A percentile compares a stretch with the other conserved stretches of the same genome.
These are phyloP conservation scores for Zoroaster sp. DNA, from an alignment of 53 echinoderm and acorn worm species.

Conservation along the genomic window DNA sequence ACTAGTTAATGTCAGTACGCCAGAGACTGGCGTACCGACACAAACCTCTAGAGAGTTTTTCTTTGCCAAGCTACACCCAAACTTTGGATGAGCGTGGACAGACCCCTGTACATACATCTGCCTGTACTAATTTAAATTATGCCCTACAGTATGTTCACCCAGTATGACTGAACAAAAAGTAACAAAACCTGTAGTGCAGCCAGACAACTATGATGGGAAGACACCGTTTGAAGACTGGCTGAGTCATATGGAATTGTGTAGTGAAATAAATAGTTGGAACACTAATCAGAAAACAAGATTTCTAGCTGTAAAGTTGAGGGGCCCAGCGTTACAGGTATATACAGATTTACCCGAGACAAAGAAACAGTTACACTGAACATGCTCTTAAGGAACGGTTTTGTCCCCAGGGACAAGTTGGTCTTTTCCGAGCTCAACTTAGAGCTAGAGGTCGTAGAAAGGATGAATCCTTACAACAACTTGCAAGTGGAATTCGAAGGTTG, in stretches of 20 bases:
- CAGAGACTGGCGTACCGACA: no score
- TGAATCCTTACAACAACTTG: slow-evolving; percentile 13
- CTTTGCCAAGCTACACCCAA: no score
- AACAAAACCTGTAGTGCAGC: neutral
- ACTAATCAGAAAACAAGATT: neutral
- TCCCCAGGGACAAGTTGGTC: slow-evolving; percentile 6
- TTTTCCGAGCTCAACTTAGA: slow-evolving; percentile 1
- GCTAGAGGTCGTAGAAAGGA: neutral
- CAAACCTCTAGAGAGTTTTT: no score
- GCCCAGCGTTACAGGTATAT: neutral
- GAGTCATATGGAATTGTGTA: neutral
- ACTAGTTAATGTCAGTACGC: no score
- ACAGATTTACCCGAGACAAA: neutral
- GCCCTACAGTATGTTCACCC: no score
- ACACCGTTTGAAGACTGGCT: no score
- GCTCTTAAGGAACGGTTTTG: neutral
- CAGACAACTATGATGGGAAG: no score
- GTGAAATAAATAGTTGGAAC: slow-evolving; percentile 12
- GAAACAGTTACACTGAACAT: neutral
- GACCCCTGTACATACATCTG: no score
- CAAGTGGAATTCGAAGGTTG: slow-evolving; percentile 17
- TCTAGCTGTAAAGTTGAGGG: slow-evolving; percentile 7
- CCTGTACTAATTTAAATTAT: no score
- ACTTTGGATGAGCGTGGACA: no score
- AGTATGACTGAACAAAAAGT: no score